Base-by-base conservation (phyloP, 2,888 invertebrate species). In the Ophion costatus region DNA sequence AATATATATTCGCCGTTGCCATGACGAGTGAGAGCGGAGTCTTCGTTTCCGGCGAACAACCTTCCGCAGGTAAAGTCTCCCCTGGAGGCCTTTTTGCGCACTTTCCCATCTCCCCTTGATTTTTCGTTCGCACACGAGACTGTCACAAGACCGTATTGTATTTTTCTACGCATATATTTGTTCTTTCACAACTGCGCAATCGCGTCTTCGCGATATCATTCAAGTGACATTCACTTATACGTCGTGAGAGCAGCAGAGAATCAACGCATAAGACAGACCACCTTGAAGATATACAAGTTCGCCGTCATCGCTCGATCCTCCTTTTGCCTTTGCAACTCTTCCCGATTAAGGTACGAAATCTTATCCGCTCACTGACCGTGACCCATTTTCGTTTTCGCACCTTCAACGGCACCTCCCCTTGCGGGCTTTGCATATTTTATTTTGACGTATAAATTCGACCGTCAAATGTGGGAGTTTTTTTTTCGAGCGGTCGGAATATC, bases 21-120 rank as follows among this genome's bases (percentile, higher is more conserved):
- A 85, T 85, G 85, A 76, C 80, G 51, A 80, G 74, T 80, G 56
- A 76, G 33, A 9, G 14, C 29, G 33, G 59, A 70, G 63, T 11
- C 66, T 24, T 86, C 82, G 84, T 86, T 87, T 87, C 83, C 85
- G 80, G 84, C 78, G 82, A 63, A 84, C 56, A 66, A 59, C 74
- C 66, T 86, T 85, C 78, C 82, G 79, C 82, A 80, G 77, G 75
- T 74, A 17, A 61, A 69, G 51, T 76, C 76, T 67, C 69, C 51
- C 67, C 51, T 59, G 38, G 9, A 66, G 20, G 59, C 17, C 20
- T 64, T 74, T 63, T 42, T 63, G 10, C 59, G 51, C 51, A 14
- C 79, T 42, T 42, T 57, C 24, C 22, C 17, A 56, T 29, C 59
- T 69, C 57, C 61, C 45, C 56, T 57, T 78, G 29, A 33, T 61